Percentiles rank a stretch among this genome's conserved stretches.
phyloP scores from a whole-genome alignment of 2,888 invertebrate genomes.

The Troglohyphantes excavatus region DNA sequence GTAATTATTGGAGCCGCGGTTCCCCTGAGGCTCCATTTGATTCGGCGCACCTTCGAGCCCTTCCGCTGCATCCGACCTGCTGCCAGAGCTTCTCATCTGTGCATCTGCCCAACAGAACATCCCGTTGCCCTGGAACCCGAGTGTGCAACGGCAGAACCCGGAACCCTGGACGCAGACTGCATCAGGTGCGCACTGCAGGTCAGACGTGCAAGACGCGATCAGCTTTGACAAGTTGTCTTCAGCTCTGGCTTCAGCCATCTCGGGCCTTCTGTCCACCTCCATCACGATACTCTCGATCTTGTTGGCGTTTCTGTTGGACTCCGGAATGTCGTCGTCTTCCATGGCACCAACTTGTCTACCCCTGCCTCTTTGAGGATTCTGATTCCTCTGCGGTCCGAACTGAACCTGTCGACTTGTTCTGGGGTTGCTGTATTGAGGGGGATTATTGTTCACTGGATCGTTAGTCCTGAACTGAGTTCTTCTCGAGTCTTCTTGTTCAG shows the following conservation, averaged over 20 bases:
- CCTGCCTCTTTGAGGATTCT: no score
- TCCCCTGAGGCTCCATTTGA: no score
- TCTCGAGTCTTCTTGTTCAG: no score
- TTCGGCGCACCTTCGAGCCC: no score
- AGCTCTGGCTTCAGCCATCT: not conserved
- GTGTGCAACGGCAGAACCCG: conserved; percentile 46
- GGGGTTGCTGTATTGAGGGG: not conserved
- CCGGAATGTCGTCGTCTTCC: not conserved
- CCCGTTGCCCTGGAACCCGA: conserved; percentile 56
- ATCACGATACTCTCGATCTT: not conserved
- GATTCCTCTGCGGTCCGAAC: not conserved
- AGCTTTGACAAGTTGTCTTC: conserved; percentile 24
- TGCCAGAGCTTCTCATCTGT: not conserved
- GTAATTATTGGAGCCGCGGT: no score
- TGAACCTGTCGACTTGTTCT: not conserved
- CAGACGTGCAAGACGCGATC: conserved; percentile 22
- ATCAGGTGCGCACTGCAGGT: conserved; percentile 36
- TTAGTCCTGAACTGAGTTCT: no score
- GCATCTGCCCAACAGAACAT: conserved; percentile 64
- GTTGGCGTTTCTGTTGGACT: not conserved
- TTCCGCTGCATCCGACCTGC: no score
- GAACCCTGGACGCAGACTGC: conserved; percentile 28
- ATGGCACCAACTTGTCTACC: not conserved
- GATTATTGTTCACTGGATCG: not conserved
- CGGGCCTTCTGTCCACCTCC: conserved; percentile 1